Conservation (phyloP, 2,113 vertebrate species). For the Todiramphus chloris region DNA sequence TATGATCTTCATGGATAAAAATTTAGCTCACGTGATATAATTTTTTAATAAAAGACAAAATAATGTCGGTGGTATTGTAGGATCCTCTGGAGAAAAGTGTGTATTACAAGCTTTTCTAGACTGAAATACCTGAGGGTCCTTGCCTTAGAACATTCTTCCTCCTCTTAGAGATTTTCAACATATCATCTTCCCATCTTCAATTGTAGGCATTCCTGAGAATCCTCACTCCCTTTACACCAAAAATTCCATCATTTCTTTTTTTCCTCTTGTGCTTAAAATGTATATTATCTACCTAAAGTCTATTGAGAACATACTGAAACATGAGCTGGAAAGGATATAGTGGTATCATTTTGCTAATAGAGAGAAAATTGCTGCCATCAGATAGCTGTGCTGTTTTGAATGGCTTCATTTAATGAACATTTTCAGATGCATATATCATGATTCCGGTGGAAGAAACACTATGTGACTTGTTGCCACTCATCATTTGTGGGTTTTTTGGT, state of each 20-base stretch:
- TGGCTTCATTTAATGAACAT: not conserved
- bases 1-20: not conserved
- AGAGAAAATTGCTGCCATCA: not conserved
- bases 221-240: not conserved
- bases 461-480: not conserved
- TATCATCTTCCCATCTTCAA: not conserved
- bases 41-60: not conserved
- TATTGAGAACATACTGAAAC: not conserved
- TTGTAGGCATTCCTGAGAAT: not conserved
- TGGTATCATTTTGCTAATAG: not conserved
- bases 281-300: not conserved
- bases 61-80: not conserved
- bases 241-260: not conserved
- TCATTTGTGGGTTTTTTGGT: not conserved
- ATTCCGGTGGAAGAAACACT: not conserved
- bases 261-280: not conserved
- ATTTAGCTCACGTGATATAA: not conserved
- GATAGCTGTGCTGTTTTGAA: not conserved
- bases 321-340: not conserved
- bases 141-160: not conserved
- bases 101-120: not conserved
- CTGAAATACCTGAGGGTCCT: not conserved
- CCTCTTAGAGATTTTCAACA: fast-evolving
- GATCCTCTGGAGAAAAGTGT: not conserved
- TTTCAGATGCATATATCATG: not conserved